These are phyloP conservation scores for Paelopatides confundens DNA, from an alignment of 53 echinoderm and acorn worm species.

Conservation along the genomic window DNA sequence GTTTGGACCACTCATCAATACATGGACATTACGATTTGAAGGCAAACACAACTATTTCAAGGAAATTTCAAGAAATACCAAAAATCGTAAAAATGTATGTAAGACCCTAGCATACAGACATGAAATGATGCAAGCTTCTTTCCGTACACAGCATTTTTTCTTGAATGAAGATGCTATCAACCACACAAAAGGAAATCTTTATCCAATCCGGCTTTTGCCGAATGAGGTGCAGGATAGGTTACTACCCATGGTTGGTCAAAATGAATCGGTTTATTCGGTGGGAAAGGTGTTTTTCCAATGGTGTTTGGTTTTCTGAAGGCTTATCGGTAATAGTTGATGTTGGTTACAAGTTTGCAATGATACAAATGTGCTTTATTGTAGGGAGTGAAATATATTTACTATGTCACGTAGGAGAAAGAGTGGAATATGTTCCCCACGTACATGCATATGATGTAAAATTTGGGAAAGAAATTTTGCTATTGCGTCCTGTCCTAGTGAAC, in stretches of 20 bases:
- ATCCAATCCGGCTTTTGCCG: slow-evolving; percentile 34
- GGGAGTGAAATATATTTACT: neutral
- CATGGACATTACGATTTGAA: slow-evolving; percentile 47
- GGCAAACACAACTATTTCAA: slow-evolving; percentile 48
- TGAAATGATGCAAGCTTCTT: slow-evolving; percentile 44
- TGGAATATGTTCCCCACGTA: neutral
- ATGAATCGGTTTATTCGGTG: slow-evolving; percentile 1
- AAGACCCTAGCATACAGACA: slow-evolving; percentile 41
- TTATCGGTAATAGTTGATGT: neutral
- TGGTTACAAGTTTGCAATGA: slow-evolving; percentile 28
- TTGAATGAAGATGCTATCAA: neutral
- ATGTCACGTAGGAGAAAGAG: neutral
- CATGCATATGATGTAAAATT: slow-evolving; percentile 8
- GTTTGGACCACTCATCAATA: slow-evolving; percentile 5
- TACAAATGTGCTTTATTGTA: slow-evolving; percentile 24
- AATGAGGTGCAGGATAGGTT: neutral
- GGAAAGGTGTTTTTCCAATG: slow-evolving; percentile 15
- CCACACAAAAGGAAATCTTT: slow-evolving; percentile 35
- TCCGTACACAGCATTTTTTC: neutral
- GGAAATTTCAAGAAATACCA: slow-evolving; percentile 1
- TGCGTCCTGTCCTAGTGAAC: neutral
- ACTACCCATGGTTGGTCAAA: neutral
- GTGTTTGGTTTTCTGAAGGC: neutral
- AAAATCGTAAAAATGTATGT: slow-evolving; percentile 42
- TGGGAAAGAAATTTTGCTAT: neutral